These are phyloP conservation scores for roundworm (Caenorhabditis elegans) DNA, from an alignment of 1,140 invertebrate genomes.

Conservation along the genomic window WBcel235 BX284605.5:6839001-6839500, in stretches of 20 bases:
- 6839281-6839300: constrained; percentile 31
- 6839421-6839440: constrained; percentile 59
- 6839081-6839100: too few species aligned
- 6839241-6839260: background rate
- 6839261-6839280: background rate
- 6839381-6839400: constrained; percentile 31
- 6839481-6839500: constrained; percentile 75
- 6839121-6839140: background rate
- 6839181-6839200: constrained; percentile 24
- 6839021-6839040: too few species aligned
- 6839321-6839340: constrained; percentile 61
- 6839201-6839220: background rate
- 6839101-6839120: too few species aligned
- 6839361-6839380: background rate
- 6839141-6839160: background rate
- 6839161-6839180: background rate
- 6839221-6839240: background rate
- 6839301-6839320: constrained; percentile 55
- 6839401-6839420: constrained; percentile 60
- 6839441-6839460: constrained; percentile 40
- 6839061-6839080: too few species aligned
- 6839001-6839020: too few species aligned
- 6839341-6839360: constrained; percentile 55
- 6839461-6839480: constrained; percentile 59
- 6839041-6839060: too few species aligned